Evolutionary conservation across 1,140 invertebrate species (phyloP), one percentile per base, ranked within the genome.

Genomic region (Cotesia vestalis): DNA sequence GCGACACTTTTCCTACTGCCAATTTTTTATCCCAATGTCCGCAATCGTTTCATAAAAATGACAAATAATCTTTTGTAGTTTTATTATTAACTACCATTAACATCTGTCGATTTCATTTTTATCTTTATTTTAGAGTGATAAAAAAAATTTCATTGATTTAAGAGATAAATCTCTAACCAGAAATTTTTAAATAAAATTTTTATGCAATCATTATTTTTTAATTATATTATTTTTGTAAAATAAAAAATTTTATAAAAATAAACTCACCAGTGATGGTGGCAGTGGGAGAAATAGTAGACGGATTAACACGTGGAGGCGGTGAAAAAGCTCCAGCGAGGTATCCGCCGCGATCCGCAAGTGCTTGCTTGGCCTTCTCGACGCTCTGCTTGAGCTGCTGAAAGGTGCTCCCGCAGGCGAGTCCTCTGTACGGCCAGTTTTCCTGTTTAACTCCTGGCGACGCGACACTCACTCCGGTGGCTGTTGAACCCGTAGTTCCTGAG

Each of bases 311-410:
- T 35, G 86, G 85, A 27, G 86, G 84, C 14, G 86, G 84, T 59
- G 86, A 86, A 68, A 87, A 87, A 66, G 86, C 86, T n/a, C 86
- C 86, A 9, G 86, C 84, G 0, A 87, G 75, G 73, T 87, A 88
- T 17, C 86, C 83, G 11, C 84, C 84, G 12, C 87, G 81, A 71
- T 88, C 88, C 61, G 87, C 88, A n/a, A 95, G 85, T 0, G 93
- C 94, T 5, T 94, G 94, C 81, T 96, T 96, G 9, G 94, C 94
- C 82, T 95, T 95, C 81, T 95, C 94, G 34, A 95, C 94, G 77
- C 93, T 94, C 79, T 96, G 94, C 78, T 95, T 96, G 17, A 95
- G 88, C 80, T 95, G 94, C 81, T 95, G 94, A 87, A 95, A 95
- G 11, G 94, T 95, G 73, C 89, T 71, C 87, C 88, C 69, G 84